A percentile compares a stretch with the other conserved stretches of the same genome.
Evolutionary conservation across 2,797 vertebrate species (phyloP).

Genomic region (Coendou prehensilis): DNA sequence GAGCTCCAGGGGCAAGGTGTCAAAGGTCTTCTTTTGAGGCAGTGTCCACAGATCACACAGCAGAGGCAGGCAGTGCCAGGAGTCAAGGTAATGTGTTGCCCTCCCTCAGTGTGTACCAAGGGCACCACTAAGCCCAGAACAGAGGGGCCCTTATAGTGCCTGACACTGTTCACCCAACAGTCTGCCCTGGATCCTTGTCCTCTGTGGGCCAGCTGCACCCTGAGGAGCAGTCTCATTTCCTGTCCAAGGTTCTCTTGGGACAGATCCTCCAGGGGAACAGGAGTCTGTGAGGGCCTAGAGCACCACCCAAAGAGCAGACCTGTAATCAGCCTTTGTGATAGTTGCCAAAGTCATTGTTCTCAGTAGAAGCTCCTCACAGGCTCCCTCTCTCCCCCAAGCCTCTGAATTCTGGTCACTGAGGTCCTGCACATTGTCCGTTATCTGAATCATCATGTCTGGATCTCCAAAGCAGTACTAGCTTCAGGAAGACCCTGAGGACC

Average conservation of each 20-base stretch:
- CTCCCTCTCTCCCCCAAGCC: background rate
- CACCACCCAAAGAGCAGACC: background rate
- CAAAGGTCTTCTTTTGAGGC: background rate
- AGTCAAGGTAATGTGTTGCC: background rate
- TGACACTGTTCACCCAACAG: background rate
- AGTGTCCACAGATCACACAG: background rate
- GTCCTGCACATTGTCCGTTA: too few species aligned
- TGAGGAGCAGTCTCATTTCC: background rate
- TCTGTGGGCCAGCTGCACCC: background rate
- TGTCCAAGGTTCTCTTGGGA: background rate
- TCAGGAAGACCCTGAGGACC: too few species aligned
- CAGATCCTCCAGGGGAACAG: background rate
- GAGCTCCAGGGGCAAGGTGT: background rate
- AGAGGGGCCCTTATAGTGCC: background rate
- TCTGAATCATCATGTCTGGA: too few species aligned
- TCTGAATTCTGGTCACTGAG: background rate
- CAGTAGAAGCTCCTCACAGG: background rate
- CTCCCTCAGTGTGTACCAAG: background rate
- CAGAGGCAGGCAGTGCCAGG: background rate
- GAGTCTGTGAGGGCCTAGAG: background rate
- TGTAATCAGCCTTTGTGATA: too few species aligned
- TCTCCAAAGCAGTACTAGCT: too few species aligned
- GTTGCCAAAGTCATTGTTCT: background rate
- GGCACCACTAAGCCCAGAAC: background rate
- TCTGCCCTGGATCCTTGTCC: background rate